Evolutionary conservation across 2,888 invertebrate genomes (phyloP).

Genomic region (Aquatica leii): DNA sequence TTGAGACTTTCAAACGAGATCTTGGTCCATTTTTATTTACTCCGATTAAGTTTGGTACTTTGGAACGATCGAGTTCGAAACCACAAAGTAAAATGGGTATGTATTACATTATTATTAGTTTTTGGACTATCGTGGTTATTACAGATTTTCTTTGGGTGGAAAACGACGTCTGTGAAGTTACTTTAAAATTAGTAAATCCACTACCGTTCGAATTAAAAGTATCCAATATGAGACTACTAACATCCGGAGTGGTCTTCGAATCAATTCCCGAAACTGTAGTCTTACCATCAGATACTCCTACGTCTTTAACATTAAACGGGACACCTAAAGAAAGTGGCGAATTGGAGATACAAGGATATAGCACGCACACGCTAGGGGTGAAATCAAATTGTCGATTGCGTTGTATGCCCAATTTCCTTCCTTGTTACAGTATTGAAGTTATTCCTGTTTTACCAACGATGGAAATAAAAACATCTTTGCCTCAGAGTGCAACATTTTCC

Average conservation of each 20-base stretch:
- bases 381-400: constrained; percentile 90
- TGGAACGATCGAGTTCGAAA: constrained; percentile 70
- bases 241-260: constrained; percentile 91
- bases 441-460: constrained; percentile 87
- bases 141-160: constrained; percentile 96
- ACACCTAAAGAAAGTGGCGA: constrained; percentile 89
- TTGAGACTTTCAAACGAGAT: constrained; percentile 70
- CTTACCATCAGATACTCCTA: constrained; percentile 73
- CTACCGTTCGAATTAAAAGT: constrained; percentile 91
- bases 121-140: background rate
- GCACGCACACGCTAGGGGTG: constrained; percentile 90
- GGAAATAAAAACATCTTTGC: constrained; percentile 82
- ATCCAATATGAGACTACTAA: constrained; percentile 88
- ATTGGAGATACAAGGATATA: constrained; percentile 88
- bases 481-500: constrained; percentile 80
- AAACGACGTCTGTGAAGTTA: constrained; percentile 90
- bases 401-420: constrained; percentile 68
- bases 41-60: constrained; percentile 86
- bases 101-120: background rate
- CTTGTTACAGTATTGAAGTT: constrained; percentile 77
- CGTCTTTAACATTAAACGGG: constrained; percentile 84
- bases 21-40: constrained; percentile 90
- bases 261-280: constrained; percentile 81
- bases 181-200: constrained; percentile 86
- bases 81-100: constrained; percentile 77